Evolutionary conservation across 2,888 invertebrate species (phyloP).

Genomic region (Empis livida): DNA sequence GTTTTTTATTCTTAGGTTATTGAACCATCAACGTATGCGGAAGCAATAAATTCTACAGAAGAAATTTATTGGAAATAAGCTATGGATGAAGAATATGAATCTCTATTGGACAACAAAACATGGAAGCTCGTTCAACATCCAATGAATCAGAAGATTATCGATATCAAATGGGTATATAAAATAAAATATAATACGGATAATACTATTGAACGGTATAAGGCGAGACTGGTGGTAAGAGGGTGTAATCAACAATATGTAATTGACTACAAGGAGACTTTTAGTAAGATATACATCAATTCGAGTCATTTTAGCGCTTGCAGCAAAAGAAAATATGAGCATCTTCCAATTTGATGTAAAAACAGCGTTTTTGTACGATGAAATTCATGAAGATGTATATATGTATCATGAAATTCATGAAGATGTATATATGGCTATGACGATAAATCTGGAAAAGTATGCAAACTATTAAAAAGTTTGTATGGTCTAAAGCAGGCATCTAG

Average conservation of each 20-base stretch:
- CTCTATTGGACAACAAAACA: neutral
- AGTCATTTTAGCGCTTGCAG: slow-evolving; percentile 12
- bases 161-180: slow-evolving; percentile 4
- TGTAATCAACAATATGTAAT: slow-evolving; percentile 17
- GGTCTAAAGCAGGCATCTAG: slow-evolving; percentile 8
- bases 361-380: slow-evolving; percentile 7
- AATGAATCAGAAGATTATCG: slow-evolving; percentile 1
- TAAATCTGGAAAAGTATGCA: slow-evolving; percentile 4
- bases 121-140: slow-evolving; percentile 3
- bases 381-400: slow-evolving; percentile 7
- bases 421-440: slow-evolving; percentile 2
- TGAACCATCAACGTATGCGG: neutral
- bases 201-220: slow-evolving; percentile 13
- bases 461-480: slow-evolving; percentile 7
- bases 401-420: no score
- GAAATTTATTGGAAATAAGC: neutral
- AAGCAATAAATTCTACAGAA: neutral
- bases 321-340: slow-evolving; percentile 1
- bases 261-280: slow-evolving; percentile 22
- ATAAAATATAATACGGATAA: neutral
- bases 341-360: slow-evolving; percentile 9
- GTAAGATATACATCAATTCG: slow-evolving; percentile 18
- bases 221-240: slow-evolving; percentile 20
- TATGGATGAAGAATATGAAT: neutral
- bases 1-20: no score